Evolutionary conservation across 2,797 vertebrate genomes (phyloP).

Genomic region (Sebastolobus altivelis): DNA sequence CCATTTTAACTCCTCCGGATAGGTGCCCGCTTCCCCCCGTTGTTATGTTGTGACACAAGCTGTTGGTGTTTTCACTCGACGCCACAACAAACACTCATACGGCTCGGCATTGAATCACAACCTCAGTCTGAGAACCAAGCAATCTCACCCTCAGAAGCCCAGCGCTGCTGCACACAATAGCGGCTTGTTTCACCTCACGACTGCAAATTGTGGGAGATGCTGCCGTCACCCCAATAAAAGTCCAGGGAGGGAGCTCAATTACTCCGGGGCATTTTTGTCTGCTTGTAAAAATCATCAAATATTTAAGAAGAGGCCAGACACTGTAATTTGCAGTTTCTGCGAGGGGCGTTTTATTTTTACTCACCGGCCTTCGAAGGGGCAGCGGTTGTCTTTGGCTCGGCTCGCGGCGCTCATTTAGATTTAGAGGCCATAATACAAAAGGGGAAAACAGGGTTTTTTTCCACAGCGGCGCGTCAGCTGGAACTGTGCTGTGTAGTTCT

Average conservation of each 20-base stretch:
- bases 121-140: slow-evolving; percentile 40
- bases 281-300: slow-evolving; percentile 83
- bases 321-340: slow-evolving; percentile 77
- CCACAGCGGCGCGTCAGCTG: slow-evolving; percentile 33
- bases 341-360: slow-evolving; percentile 79
- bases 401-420: slow-evolving; percentile 71
- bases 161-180: slow-evolving; percentile 66
- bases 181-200: slow-evolving; percentile 72
- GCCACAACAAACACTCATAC: slow-evolving; percentile 46
- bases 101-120: slow-evolving; percentile 50
- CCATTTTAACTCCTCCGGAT: slow-evolving; percentile 8
- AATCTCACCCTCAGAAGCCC: slow-evolving; percentile 51
- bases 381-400: slow-evolving; percentile 80
- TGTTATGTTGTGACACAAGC: slow-evolving; percentile 49
- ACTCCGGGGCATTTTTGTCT: slow-evolving; percentile 72
- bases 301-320: slow-evolving; percentile 73
- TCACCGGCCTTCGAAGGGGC: slow-evolving; percentile 67
- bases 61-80: slow-evolving; percentile 43
- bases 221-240: slow-evolving; percentile 82
- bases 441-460: slow-evolving; percentile 63
- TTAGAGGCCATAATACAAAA: slow-evolving; percentile 72
- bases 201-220: slow-evolving; percentile 72
- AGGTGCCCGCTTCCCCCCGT: slow-evolving; percentile 30
- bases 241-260: slow-evolving; percentile 72
- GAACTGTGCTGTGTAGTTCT: slow-evolving; percentile 39